phyloP scores from a whole-genome alignment of 2,797 vertebrate genomes.

The Prionace glauca region DNA sequence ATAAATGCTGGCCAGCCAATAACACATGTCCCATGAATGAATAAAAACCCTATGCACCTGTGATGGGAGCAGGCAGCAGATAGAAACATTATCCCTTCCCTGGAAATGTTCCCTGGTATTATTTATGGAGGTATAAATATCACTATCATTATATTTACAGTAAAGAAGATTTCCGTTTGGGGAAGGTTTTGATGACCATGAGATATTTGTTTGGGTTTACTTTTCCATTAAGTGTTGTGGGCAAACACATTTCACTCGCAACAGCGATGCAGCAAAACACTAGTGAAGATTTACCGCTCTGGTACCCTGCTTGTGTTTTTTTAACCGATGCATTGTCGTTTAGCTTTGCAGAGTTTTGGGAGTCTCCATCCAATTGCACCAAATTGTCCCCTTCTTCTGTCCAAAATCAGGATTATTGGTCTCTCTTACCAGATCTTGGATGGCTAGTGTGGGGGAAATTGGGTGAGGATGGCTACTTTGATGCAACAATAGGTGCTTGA shows the following conservation, averaged over 20 bases:
- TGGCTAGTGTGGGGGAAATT: not conserved
- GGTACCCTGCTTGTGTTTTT: not conserved
- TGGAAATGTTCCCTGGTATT: not conserved
- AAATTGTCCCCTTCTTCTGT: not conserved
- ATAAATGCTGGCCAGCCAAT: no score
- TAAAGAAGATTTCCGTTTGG: not conserved
- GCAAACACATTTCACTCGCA: not conserved
- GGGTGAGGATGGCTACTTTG: not conserved
- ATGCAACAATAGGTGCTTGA: not conserved
- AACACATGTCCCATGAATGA: no score
- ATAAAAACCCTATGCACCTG: no score
- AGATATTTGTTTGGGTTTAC: not conserved
- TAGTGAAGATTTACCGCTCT: not conserved
- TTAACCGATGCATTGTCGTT: not conserved
- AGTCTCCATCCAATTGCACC: not conserved
- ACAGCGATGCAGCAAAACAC: not conserved
- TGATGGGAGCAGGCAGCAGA: not conserved
- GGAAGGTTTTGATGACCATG: not conserved
- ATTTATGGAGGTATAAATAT: not conserved
- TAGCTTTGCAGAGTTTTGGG: not conserved
- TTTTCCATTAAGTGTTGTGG: not conserved
- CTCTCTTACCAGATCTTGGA: not conserved
- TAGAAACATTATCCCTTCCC: not conserved
- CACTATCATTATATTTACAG: not conserved
- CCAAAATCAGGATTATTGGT: not conserved